Conservation (phyloP, 2,888 invertebrate species). For the Cacoxenus indagator region DNA sequence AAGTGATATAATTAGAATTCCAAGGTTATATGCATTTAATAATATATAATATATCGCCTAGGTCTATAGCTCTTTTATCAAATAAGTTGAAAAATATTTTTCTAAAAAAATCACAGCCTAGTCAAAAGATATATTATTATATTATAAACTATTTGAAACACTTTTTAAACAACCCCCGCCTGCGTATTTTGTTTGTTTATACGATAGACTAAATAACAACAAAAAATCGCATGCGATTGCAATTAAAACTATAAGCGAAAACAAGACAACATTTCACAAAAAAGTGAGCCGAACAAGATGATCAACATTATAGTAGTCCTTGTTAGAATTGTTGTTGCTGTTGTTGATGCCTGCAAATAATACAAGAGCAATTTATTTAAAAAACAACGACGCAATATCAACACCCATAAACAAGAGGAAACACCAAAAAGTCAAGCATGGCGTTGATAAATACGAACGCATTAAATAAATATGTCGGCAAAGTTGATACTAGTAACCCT, state of each 20-base stretch:
- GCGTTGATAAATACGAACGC: background rate
- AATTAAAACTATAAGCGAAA: slow-evolving; percentile 29
- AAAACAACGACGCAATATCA: background rate
- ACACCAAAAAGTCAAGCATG: background rate
- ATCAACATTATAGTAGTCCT: slow-evolving; percentile 6
- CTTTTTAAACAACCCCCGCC: no score
- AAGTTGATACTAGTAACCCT: background rate
- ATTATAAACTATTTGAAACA: no score
- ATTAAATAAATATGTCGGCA: background rate
- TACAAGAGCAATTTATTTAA: slow-evolving; percentile 9
- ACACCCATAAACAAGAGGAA: background rate
- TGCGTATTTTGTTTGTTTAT: background rate
- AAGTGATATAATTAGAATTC: no score
- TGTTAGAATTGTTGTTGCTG: background rate
- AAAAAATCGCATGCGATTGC: slow-evolving; percentile 8
- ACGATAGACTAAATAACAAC: background rate
- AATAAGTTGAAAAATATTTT: no score
- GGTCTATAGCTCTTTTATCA: no score
- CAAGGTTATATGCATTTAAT: no score
- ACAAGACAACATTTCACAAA: background rate
- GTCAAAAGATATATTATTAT: no score
- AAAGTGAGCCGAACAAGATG: background rate
- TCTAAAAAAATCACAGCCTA: no score
- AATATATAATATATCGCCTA: no score
- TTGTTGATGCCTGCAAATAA: background rate